A percentile compares a stretch with the other conserved stretches of the same genome.
Evolutionary conservation across 2,888 invertebrate species (phyloP).

Genomic region (Limnephilus marmoratus): DNA sequence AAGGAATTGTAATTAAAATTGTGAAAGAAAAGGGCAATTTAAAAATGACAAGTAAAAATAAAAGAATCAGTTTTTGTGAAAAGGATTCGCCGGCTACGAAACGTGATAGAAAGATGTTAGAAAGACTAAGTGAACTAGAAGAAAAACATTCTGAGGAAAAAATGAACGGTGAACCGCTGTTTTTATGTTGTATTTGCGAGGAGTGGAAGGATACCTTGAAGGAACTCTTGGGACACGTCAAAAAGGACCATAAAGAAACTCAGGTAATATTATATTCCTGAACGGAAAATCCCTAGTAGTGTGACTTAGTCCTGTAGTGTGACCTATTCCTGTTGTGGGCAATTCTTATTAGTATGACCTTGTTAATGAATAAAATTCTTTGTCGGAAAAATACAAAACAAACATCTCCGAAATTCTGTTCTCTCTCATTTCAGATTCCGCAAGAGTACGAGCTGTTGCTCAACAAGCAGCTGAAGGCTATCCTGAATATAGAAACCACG

Average conservation of each 20-base stretch:
- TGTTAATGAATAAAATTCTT: neutral
- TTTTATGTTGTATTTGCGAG: slow-evolving; percentile 3
- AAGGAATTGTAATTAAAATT: slow-evolving; percentile 16
- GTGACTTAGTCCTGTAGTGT: neutral
- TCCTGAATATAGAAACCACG: slow-evolving; percentile 58
- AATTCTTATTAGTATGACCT: too few species aligned
- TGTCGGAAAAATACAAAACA: neutral
- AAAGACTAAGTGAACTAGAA: neutral
- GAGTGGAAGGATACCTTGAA: neutral
- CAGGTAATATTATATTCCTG: neutral
- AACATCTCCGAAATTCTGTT: neutral
- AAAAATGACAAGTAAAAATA: neutral
- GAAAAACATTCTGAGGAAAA: neutral
- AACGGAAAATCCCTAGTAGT: neutral
- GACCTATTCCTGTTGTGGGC: neutral
- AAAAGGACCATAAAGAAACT: neutral
- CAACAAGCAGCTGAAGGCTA: slow-evolving; percentile 51
- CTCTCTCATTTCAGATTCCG: slow-evolving; percentile 42
- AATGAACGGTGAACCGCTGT: neutral
- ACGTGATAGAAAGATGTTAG: neutral
- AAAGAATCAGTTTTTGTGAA: neutral
- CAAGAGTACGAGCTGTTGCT: slow-evolving; percentile 47
- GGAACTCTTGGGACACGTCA: neutral
- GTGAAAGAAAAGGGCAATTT: slow-evolving; percentile 31
- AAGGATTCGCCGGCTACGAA: neutral